Evolutionary conservation across 1,140 invertebrate genomes (phyloP).

Genomic region (Zaprionus ghesquierei): DNA sequence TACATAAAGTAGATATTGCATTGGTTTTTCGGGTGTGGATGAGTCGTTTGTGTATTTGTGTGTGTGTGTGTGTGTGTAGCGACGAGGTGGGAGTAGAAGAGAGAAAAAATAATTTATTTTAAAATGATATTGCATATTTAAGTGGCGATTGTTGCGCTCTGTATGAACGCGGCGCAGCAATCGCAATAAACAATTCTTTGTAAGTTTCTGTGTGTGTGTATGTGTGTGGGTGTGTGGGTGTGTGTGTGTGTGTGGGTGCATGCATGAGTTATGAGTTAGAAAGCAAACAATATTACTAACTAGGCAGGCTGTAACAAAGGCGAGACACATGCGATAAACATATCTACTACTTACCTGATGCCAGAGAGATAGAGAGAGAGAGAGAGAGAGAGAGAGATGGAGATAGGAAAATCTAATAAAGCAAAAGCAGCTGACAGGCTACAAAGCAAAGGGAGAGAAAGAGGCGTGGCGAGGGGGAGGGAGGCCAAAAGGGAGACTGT

Average conservation of each 20-base stretch:
- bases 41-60: slow-evolving; percentile 34
- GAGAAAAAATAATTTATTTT: slow-evolving; percentile 65
- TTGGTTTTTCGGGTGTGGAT: slow-evolving; percentile 20
- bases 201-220: slow-evolving; percentile 4
- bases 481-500: neutral
- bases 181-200: slow-evolving; percentile 29
- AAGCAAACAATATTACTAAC: slow-evolving; percentile 12
- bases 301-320: neutral
- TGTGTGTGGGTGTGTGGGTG: neutral
- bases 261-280: neutral
- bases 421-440: slow-evolving; percentile 29
- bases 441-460: neutral
- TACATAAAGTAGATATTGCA: slow-evolving; percentile 50
- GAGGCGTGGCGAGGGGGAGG: neutral
- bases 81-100: slow-evolving; percentile 45
- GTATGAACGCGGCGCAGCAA: slow-evolving; percentile 2
- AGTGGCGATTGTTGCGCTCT: slow-evolving; percentile 34
- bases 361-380: neutral
- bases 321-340: neutral
- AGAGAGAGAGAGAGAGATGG: neutral
- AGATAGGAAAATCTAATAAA: slow-evolving; percentile 61
- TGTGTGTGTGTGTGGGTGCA: neutral
- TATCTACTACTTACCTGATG: slow-evolving; percentile 51
- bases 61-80: slow-evolving; percentile 37
- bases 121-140: slow-evolving; percentile 58